Conservation (phyloP, 2,888 invertebrate genomes). For the Cerastis leucographa region DNA sequence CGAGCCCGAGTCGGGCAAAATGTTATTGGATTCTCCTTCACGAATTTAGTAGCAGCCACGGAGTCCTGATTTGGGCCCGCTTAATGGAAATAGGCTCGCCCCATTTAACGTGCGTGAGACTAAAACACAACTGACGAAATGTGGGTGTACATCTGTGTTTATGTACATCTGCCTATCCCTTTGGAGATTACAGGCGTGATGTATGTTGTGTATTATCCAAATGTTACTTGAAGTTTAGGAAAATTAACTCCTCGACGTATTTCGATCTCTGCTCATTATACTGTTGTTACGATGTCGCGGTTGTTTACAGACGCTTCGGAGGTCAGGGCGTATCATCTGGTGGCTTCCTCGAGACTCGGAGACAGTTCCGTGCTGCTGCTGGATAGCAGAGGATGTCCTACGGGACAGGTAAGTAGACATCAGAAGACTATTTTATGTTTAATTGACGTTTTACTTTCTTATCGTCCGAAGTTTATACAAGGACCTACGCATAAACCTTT, state of each 20-base stretch:
- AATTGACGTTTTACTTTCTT: not conserved
- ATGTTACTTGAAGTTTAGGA: not conserved
- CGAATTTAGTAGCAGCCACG: not conserved
- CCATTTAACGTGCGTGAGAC: too few relatives aligned
- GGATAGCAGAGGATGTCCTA: slow-evolving; percentile 95
- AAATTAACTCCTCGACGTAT: not conserved
- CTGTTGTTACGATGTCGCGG: slow-evolving; percentile 16
- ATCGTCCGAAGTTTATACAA: not conserved
- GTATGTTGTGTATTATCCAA: not conserved
- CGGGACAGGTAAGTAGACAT: slow-evolving; percentile 89
- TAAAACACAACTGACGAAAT: not conserved
- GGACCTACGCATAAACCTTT: not conserved
- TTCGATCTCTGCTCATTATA: not conserved
- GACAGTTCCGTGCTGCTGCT: slow-evolving; percentile 94
- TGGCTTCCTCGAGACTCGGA: slow-evolving; percentile 94
- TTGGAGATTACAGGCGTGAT: not conserved
- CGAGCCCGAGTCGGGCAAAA: not conserved
- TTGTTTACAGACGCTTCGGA: slow-evolving; percentile 85
- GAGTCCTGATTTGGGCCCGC: not conserved
- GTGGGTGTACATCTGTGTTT: too few relatives aligned
- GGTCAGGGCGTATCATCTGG: slow-evolving; percentile 94
- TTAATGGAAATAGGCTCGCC: not conserved
- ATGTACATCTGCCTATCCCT: not conserved
- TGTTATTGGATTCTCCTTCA: accelerated
- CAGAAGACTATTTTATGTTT: not conserved